A percentile compares a stretch with the other conserved stretches of the same genome.
These are phyloP conservation scores for Nothocercus nigrocapillus DNA, from an alignment of 2,113 vertebrate species.

Conservation along the genomic window DNA sequence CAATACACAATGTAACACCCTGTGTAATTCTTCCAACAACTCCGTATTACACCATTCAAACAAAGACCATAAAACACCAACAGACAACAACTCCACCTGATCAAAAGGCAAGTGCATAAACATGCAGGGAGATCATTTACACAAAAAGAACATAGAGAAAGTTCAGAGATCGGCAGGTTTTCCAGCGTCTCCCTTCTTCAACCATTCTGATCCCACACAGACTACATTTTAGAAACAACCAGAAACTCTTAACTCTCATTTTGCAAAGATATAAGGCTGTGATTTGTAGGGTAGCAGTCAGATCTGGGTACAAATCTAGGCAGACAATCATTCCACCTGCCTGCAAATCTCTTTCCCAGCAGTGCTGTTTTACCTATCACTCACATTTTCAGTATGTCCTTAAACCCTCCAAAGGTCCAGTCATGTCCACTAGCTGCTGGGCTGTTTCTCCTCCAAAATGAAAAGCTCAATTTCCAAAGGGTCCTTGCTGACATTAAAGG, in stretches of 20 bases:
- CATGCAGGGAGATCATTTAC: background rate
- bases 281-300: background rate
- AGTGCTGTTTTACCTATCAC: background rate
- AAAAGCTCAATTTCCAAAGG: background rate
- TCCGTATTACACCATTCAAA: background rate
- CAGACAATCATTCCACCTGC: background rate
- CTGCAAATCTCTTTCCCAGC: background rate
- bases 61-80: background rate
- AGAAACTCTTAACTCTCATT: background rate
- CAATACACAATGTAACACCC: background rate
- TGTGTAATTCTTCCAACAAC: background rate
- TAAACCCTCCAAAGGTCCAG: background rate
- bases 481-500: background rate
- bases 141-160: background rate
- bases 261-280: background rate
- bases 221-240: background rate
- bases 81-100: background rate
- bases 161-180: background rate
- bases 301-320: background rate
- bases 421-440: background rate
- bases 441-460: background rate
- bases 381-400: background rate
- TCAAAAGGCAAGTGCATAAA: background rate
- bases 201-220: background rate
- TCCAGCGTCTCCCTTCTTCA: background rate